Percentiles rank a stretch among this genome's conserved stretches.
phyloP scores from a whole-genome alignment of 1,140 invertebrate genomes.

The Carposina sasakii region DNA sequence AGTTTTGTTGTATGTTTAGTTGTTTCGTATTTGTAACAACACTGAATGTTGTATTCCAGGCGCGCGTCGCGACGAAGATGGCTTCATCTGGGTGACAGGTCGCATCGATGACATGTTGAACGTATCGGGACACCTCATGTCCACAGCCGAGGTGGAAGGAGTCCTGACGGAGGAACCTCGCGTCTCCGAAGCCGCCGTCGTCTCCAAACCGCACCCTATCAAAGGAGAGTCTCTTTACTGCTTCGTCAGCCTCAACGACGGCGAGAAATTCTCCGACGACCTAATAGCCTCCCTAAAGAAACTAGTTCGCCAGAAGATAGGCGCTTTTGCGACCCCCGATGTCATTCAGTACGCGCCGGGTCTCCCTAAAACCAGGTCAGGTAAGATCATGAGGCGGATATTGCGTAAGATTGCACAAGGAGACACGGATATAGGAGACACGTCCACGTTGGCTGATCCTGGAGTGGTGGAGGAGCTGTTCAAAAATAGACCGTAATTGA shows the following conservation, averaged over 20 bases:
- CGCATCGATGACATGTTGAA: constrained; percentile 98
- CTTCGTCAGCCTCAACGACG: constrained; percentile 92
- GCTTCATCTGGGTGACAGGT: constrained; percentile 97
- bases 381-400: constrained; percentile 98
- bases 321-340: constrained; percentile 97
- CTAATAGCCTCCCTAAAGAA: constrained; percentile 85
- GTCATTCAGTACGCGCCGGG: constrained; percentile 92
- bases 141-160: constrained; percentile 96
- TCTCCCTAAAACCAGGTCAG: constrained; percentile 97
- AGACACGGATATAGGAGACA: constrained; percentile 92
- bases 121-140: constrained; percentile 97
- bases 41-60: constrained; percentile 73
- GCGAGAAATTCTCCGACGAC: constrained; percentile 78
- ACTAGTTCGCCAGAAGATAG: constrained; percentile 92
- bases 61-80: constrained; percentile 91
- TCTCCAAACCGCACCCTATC: constrained; percentile 92
- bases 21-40: too few relatives aligned
- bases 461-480: constrained; percentile 87
- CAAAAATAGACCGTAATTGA: constrained; percentile 75
- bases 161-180: constrained; percentile 87
- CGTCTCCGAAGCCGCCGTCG: constrained; percentile 95
- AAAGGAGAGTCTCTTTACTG: constrained; percentile 98
- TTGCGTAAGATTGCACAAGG: constrained; percentile 93
- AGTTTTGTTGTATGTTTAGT: too few relatives aligned
- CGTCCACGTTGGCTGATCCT: constrained; percentile 93